Conservation (phyloP, 1,140 invertebrate species). For the Diachasma alloeum region DNA sequence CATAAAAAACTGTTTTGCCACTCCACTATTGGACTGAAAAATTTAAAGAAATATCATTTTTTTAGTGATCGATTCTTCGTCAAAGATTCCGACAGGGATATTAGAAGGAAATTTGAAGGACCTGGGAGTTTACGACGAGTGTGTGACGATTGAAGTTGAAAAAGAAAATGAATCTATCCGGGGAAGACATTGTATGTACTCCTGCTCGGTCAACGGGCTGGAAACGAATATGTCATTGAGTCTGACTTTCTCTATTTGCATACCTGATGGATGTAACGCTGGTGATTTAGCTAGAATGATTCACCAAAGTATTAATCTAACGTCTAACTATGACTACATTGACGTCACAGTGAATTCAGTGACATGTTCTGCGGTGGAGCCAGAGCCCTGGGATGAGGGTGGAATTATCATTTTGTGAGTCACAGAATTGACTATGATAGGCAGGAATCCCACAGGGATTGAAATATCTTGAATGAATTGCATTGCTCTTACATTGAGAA, state of each 20-base stretch:
- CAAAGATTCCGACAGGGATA: conserved; percentile 50
- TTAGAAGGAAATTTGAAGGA: conserved; percentile 47
- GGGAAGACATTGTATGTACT: conserved; percentile 41
- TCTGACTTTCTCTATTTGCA: conserved; percentile 34
- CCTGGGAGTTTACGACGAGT: conserved; percentile 54
- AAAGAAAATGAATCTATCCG: conserved; percentile 3
- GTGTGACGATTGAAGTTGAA: conserved; percentile 31
- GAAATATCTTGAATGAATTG: no score
- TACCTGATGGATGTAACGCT: conserved; percentile 32
- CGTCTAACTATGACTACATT: not conserved
- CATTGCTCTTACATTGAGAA: no score
- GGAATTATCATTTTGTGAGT: not conserved
- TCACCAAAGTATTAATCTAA: not conserved
- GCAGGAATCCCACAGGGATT: no score
- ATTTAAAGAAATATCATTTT: not conserved
- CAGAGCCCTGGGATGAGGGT: not conserved
- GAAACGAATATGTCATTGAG: not conserved
- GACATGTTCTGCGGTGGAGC: not conserved
- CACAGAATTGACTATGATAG: no score
- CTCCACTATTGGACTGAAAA: no score
- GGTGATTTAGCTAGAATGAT: not conserved
- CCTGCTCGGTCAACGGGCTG: not conserved
- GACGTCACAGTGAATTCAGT: not conserved
- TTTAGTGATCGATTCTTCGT: conserved; percentile 53
- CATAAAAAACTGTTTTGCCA: no score